Conservation (phyloP, 2,888 invertebrate species). For the Entomobrya multifasciata region DNA sequence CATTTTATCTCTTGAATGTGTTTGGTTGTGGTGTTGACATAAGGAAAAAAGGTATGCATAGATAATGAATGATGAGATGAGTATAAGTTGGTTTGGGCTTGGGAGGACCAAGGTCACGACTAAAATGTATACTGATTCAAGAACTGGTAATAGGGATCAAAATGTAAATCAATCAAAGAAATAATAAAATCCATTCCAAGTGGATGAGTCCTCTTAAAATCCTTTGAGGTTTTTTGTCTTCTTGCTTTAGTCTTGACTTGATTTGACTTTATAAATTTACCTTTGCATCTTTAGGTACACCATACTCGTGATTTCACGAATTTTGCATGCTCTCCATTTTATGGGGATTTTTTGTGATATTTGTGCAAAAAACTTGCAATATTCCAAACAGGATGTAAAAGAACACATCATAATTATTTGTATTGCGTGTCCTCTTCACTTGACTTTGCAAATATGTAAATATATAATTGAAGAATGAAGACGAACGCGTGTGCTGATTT, state of each 20-base stretch:
- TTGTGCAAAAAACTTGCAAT: slow-evolving; percentile 7
- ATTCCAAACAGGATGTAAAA: slow-evolving; percentile 40
- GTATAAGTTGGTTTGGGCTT: too few species aligned
- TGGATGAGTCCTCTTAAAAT: slow-evolving; percentile 22
- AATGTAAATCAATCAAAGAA: slow-evolving; percentile 38
- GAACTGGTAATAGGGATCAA: slow-evolving; percentile 33
- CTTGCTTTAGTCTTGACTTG: too few species aligned
- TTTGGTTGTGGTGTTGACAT: not conserved
- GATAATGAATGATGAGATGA: not conserved
- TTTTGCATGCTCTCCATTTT: not conserved
- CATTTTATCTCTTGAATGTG: not conserved
- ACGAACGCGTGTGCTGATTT: too few species aligned
- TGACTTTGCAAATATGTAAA: too few species aligned
- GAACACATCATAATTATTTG: not conserved
- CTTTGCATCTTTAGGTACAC: not conserved
- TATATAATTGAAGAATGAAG: too few species aligned
- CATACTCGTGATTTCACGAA: not conserved
- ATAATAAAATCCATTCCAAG: slow-evolving; percentile 9
- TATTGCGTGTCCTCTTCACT: slow-evolving; percentile 17
- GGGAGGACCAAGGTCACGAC: slow-evolving; percentile 56
- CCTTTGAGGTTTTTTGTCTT: slow-evolving; percentile 14
- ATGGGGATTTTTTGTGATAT: not conserved
- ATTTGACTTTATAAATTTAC: not conserved
- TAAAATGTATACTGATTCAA: too few species aligned
- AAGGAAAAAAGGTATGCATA: slow-evolving; percentile 7